Evolutionary conservation across 2,113 vertebrate species (phyloP).

Genomic region (Sciurus niger): DNA sequence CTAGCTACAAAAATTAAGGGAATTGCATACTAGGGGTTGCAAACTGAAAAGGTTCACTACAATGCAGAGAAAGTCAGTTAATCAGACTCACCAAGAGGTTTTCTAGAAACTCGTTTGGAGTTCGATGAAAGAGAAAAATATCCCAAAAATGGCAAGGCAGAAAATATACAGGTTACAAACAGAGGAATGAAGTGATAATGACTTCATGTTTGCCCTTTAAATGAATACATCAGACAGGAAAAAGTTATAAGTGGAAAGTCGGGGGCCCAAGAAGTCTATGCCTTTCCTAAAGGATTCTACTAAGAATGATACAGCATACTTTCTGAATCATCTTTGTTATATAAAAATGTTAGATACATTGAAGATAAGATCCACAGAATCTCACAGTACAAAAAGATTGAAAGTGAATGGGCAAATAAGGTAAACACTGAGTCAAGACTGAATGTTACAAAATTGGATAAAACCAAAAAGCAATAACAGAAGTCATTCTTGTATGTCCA

Average conservation of each 20-base stretch:
- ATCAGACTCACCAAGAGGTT: slow-evolving; percentile 32
- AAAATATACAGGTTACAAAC: slow-evolving; percentile 60
- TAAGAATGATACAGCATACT: neutral
- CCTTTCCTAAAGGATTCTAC: neutral
- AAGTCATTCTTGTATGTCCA: neutral
- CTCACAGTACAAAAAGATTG: neutral
- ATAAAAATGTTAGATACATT: neutral
- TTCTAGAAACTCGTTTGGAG: neutral
- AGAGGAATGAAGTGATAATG: neutral
- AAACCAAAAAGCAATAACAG: neutral
- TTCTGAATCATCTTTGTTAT: neutral
- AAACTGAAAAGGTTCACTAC: neutral
- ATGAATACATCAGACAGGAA: neutral
- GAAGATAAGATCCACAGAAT: neutral
- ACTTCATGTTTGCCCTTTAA: neutral
- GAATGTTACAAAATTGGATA: neutral
- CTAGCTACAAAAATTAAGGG: neutral
- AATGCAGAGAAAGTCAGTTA: neutral
- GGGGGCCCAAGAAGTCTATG: neutral
- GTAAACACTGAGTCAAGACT: neutral
- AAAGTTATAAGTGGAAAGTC: neutral
- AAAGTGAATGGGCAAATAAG: neutral
- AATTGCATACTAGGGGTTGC: neutral
- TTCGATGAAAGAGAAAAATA: slow-evolving; percentile 54
- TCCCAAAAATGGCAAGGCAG: slow-evolving; percentile 62